Conservation (phyloP, 2,888 invertebrate genomes). For the Pseudococcus jackbeardsleyi region DNA sequence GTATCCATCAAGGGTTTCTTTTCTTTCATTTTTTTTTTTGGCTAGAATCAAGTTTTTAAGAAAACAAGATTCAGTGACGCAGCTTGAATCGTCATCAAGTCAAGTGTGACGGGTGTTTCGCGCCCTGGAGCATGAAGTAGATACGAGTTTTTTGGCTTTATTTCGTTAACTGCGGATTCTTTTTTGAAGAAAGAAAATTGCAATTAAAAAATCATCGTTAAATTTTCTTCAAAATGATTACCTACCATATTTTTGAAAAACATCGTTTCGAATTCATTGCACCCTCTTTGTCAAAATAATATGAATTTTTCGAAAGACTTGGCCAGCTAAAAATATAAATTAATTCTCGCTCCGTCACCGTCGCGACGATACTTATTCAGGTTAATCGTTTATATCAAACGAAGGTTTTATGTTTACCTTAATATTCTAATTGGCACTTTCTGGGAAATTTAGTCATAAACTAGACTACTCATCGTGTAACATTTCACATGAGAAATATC, state of each 20-base stretch:
- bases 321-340: neutral
- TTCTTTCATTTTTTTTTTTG: too few relatives aligned
- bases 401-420: neutral
- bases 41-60: too few relatives aligned
- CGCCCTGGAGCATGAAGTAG: neutral
- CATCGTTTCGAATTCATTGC: too few relatives aligned
- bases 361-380: neutral
- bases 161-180: neutral
- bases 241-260: too few relatives aligned
- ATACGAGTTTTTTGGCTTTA: neutral
- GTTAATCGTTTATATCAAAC: neutral
- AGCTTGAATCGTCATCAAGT: neutral
- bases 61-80: neutral
- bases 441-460: neutral
- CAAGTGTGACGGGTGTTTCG: slow-evolving; percentile 10
- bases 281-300: too few relatives aligned
- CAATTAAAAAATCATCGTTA: too few relatives aligned
- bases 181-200: neutral
- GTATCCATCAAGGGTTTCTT: too few relatives aligned
- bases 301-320: too few relatives aligned
- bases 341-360: neutral
- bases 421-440: neutral
- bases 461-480: neutral
- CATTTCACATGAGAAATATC: neutral
- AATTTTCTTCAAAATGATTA: too few relatives aligned